A percentile compares a stretch with the other conserved stretches of the same genome.
Conservation (phyloP, 2,888 invertebrate genomes). For the Metacarcinus magister region DNA sequence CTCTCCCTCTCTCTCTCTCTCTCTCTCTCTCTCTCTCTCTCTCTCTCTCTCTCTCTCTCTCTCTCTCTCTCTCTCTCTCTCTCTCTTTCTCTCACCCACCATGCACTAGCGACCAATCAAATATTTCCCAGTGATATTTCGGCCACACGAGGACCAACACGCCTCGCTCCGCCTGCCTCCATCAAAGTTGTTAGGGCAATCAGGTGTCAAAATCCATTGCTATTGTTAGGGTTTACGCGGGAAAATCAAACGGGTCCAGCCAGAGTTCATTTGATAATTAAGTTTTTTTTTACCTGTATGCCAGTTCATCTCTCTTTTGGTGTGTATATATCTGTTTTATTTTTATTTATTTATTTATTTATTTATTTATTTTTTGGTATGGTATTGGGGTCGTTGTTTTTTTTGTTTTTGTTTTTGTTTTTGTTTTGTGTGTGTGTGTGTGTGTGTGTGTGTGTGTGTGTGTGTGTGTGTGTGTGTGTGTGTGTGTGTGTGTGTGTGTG, state of each 20-base stretch:
- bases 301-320: too few relatives aligned
- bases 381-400: too few relatives aligned
- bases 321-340: too few relatives aligned
- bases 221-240: constrained; percentile 3
- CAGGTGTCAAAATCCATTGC: constrained; percentile 35
- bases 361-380: too few relatives aligned
- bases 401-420: neutral
- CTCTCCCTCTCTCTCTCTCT: constrained; percentile 47
- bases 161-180: neutral
- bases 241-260: constrained; percentile 26
- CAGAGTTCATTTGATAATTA: neutral
- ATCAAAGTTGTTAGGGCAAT: constrained; percentile 40
- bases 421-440: neutral
- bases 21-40: neutral
- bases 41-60: constrained; percentile 13
- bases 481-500: neutral
- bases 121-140: neutral
- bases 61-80: neutral
- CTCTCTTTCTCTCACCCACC: neutral
- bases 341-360: too few relatives aligned
- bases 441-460: constrained; percentile 1
- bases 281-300: neutral
- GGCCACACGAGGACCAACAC: neutral
- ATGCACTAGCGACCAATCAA: neutral
- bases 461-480: constrained; percentile 12